Percentiles rank a stretch among this genome's conserved stretches.
Conservation (phyloP, 2,797 vertebrate species). For the Tachyglossus aculeatus region DNA sequence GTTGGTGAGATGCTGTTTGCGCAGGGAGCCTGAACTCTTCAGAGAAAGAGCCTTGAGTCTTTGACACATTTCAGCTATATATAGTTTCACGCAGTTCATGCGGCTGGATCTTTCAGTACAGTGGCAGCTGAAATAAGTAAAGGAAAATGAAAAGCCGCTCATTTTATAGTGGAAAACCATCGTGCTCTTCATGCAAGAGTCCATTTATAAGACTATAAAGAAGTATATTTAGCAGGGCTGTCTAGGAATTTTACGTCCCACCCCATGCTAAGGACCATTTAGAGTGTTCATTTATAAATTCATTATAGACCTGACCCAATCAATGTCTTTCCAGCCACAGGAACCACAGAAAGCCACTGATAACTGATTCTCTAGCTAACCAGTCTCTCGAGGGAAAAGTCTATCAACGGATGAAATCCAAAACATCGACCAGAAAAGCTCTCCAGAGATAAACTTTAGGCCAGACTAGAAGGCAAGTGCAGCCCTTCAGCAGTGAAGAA, state of each 20-base stretch:
- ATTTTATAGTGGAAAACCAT: conserved; percentile 23
- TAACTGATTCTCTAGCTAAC: background rate
- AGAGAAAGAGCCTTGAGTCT: background rate
- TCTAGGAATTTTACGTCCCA: conserved; percentile 22
- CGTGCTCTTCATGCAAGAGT: conserved; percentile 9
- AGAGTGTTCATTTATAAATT: conserved; percentile 31
- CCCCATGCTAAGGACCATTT: background rate
- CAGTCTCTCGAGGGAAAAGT: conserved; percentile 5
- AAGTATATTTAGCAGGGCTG: conserved; percentile 17
- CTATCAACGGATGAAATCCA: conserved; percentile 11
- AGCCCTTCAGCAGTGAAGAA: conserved; percentile 9
- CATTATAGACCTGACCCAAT: background rate
- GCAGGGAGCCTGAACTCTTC: conserved; percentile 12
- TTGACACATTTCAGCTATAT: conserved; percentile 16
- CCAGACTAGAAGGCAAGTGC: background rate
- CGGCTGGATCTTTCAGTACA: conserved; percentile 19
- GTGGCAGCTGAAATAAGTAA: background rate
- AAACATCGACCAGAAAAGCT: background rate
- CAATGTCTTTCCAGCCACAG: conserved; percentile 12
- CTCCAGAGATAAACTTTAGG: background rate
- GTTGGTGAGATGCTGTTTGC: conserved; percentile 4
- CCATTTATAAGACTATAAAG: too few relatives aligned
- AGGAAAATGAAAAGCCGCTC: conserved; percentile 10
- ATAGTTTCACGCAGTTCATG: conserved; percentile 10
- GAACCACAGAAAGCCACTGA: conserved; percentile 29